phyloP scores from a whole-genome alignment of 2,113 vertebrate genomes.

The Stomatorhinus ivindoensis region DNA sequence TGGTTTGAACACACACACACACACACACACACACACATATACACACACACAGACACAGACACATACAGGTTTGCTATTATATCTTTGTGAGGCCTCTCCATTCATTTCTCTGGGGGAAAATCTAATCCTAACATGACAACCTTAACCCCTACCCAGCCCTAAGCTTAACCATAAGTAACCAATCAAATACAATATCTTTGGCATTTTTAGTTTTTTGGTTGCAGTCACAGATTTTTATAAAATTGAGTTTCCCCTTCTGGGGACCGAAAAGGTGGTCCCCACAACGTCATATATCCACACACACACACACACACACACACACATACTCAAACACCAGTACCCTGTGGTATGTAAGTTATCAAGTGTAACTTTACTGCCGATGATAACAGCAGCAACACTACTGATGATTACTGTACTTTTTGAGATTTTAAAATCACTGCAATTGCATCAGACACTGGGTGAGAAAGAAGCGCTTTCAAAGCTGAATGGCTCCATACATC shows the following conservation, averaged over 20 bases:
- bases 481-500: conserved; percentile 20
- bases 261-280: background rate
- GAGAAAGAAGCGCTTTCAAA: conserved; percentile 21
- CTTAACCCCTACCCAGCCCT: background rate
- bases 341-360: conserved; percentile 37
- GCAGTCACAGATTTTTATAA: background rate
- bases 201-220: background rate
- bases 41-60: background rate
- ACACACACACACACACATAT: background rate
- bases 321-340: background rate
- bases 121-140: background rate
- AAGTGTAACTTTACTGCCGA: conserved; percentile 37
- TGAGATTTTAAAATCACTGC: conserved; percentile 33
- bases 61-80: conserved; percentile 23
- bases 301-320: too few species aligned
- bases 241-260: background rate
- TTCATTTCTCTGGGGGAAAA: background rate
- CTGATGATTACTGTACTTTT: conserved; percentile 30
- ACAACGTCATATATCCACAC: background rate
- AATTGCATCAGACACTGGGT: conserved; percentile 20
- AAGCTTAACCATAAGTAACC: background rate
- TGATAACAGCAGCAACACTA: conserved; percentile 29
- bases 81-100: conserved; percentile 41
- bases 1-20: background rate
- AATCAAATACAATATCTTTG: background rate